Evolutionary conservation across 2,113 vertebrate species (phyloP), one percentile per base, ranked within the genome.

Genomic region (Triplophysa siluroides): DNA sequence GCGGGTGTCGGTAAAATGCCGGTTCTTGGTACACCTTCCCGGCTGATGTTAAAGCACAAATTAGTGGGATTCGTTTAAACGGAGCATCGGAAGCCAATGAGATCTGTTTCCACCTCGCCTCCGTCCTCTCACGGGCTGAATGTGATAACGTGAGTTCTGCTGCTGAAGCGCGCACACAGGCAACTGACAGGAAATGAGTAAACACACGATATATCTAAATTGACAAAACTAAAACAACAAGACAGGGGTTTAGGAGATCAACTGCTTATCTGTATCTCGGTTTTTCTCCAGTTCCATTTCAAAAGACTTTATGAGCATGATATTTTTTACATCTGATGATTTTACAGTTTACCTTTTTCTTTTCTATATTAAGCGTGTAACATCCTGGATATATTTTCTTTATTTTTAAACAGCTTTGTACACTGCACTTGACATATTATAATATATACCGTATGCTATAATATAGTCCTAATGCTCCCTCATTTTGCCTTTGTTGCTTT

Each of bases 1-100:
- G 7, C 19, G 52, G 19, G 33, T 38, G 5, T 18, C 2, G 7
- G 18, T 6, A n/a, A 41, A 43, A 61, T 33, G 64, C 47, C 12
- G 68, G 65, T 58, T 79, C 62, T 16, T 50, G 84, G 70, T 85
- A 81, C 81, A 82, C 78, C 82, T 85, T 74, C 76, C 77, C 58
- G 63, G 61, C 45, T 78, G 73, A 88, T 66, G 60, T 63, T 80
- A 68, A 65, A 71, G n/a, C 80, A 85, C 64, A 68, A 82, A 80
- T 41, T 52, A 81, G 73, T 79, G 76, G 64, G 19, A 81, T 69
- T 81, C 69, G 47, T 69, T 56, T 71, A 78, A 66, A 69, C 41
- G 64, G 43, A 73, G 74, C 64, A 47, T 45, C 43, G 38, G n/a
- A 76, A 78, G 50, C 23, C 38, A 74, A 4, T 19, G 61, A 66